A percentile compares a stretch with the other conserved stretches of the same genome.
These are phyloP conservation scores for Tragelaphus scriptus DNA, from an alignment of 2,113 vertebrate species.

Conservation along the genomic window DNA sequence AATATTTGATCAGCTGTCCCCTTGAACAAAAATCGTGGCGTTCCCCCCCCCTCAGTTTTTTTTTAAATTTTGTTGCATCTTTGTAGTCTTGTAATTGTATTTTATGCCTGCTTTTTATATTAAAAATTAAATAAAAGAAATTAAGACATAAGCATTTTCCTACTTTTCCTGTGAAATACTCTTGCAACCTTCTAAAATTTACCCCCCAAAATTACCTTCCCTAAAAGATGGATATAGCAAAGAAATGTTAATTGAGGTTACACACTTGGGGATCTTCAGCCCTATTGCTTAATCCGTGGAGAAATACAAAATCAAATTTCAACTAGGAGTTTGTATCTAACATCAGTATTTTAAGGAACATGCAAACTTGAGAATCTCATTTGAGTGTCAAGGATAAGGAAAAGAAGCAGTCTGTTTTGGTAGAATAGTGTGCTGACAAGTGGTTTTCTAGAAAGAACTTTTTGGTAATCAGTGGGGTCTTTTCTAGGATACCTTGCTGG, in stretches of 20 bases:
- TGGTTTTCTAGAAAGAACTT: not conserved
- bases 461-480: not conserved
- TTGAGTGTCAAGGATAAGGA: not conserved
- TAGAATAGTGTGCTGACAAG: not conserved
- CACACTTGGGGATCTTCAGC: not conserved
- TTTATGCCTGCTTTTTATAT: slow-evolving; percentile 73
- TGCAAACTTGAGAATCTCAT: not conserved
- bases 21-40: slow-evolving; percentile 22
- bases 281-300: not conserved
- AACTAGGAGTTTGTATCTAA: not conserved
- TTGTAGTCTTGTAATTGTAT: slow-evolving; percentile 74
- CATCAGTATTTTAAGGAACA: not conserved
- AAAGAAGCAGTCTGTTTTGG: not conserved
- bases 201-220: not conserved
- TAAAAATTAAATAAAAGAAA: slow-evolving; percentile 64
- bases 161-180: slow-evolving; percentile 53
- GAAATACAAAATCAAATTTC: not conserved
- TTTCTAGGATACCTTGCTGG: not conserved
- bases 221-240: not conserved
- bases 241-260: not conserved
- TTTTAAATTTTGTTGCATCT: slow-evolving; percentile 58
- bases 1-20: slow-evolving; percentile 44
- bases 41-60: not conserved
- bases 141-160: slow-evolving; percentile 50
- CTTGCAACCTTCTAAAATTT: not conserved